Conservation (phyloP, 2,113 vertebrate species). For the Nannospalax galili region DNA sequence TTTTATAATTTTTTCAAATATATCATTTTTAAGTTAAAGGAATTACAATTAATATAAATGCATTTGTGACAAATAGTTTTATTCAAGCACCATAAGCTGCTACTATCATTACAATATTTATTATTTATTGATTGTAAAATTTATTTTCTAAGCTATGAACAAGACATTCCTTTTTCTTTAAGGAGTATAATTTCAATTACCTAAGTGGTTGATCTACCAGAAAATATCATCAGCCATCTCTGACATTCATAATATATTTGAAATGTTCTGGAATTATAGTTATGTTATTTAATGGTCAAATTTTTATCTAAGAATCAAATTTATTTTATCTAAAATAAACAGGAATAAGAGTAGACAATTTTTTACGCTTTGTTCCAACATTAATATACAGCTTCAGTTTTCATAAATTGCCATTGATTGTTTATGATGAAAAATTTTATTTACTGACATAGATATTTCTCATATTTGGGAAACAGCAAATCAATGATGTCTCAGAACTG, state of each 20-base stretch:
- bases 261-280: conserved; percentile 38
- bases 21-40: too few relatives aligned
- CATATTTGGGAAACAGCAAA: background rate
- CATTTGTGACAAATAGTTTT: background rate
- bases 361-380: background rate
- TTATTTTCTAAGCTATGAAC: conserved; percentile 53
- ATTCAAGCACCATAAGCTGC: background rate
- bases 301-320: conserved; percentile 15
- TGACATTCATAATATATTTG: conserved; percentile 35
- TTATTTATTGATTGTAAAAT: background rate
- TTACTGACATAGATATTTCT: background rate
- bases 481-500: background rate
- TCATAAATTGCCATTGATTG: background rate
- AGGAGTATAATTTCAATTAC: conserved; percentile 65
- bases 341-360: background rate
- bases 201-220: conserved; percentile 50
- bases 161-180: background rate
- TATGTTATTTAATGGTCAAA: background rate
- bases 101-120: background rate
- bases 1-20: too few relatives aligned
- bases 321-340: background rate
- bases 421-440: conserved; percentile 8
- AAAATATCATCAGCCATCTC: conserved; percentile 17
- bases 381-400: background rate
- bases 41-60: background rate